phyloP scores from a whole-genome alignment of 2,797 vertebrate species.

The Valencia hispanica region DNA sequence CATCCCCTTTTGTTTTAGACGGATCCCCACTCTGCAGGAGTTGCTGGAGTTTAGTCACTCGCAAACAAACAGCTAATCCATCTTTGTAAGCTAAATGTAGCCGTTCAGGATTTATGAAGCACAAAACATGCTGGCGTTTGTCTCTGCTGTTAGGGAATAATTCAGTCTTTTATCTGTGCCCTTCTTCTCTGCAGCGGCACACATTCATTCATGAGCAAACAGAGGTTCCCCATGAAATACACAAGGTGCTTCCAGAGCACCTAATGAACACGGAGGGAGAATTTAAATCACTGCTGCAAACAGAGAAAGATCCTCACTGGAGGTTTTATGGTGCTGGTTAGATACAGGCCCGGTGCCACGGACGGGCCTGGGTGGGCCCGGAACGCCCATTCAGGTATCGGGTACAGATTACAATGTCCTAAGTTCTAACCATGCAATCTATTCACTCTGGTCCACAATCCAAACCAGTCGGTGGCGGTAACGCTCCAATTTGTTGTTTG shows the following conservation, averaged over 20 bases:
- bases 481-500: too few relatives aligned
- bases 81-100: not conserved
- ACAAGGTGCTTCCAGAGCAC: conserved; percentile 21
- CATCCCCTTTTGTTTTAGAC: not conserved
- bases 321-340: not conserved
- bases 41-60: not conserved
- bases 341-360: not conserved
- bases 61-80: not conserved
- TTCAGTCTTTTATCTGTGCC: conserved; percentile 25
- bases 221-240: conserved; percentile 46
- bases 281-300: not conserved
- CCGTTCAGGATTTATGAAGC: not conserved
- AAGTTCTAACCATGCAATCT: too few relatives aligned
- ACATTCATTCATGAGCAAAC: conserved; percentile 41
- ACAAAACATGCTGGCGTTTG: not conserved
- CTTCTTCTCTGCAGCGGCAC: conserved; percentile 51
- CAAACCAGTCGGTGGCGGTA: too few relatives aligned
- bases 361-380: too few relatives aligned
- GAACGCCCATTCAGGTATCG: too few relatives aligned
- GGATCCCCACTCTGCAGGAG: not conserved
- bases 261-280: not conserved
- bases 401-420: too few relatives aligned
- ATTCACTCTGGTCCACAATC: too few relatives aligned
- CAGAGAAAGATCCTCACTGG: not conserved
- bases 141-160: not conserved